Evolutionary conservation across 2,113 vertebrate species (phyloP).

Genomic region (Cyanistes caeruleus): DNA sequence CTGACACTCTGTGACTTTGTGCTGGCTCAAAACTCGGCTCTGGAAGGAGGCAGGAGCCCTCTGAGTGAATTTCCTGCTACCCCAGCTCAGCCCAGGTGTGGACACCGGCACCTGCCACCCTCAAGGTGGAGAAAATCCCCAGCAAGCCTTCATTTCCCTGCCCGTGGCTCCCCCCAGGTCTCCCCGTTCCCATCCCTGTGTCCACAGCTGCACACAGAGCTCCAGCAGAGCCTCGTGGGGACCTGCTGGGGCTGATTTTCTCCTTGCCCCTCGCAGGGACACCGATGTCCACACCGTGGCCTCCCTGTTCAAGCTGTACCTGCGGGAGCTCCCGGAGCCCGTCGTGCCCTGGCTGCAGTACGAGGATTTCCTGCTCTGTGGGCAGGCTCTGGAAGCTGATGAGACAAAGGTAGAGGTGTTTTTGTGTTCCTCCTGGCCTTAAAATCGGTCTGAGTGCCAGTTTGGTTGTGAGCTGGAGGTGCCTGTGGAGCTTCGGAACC

Average conservation of each 20-base stretch:
- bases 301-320: conserved; percentile 95
- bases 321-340: conserved; percentile 92
- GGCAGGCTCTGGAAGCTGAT: conserved; percentile 73
- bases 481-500: not conserved
- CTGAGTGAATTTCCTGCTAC: not conserved
- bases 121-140: not conserved
- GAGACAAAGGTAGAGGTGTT: conserved; percentile 73
- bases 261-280: conserved; percentile 76
- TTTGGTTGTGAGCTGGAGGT: not conserved
- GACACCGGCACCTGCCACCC: not conserved
- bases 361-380: conserved; percentile 89
- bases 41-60: not conserved
- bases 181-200: too few relatives aligned
- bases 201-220: not conserved
- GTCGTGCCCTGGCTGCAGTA: conserved; percentile 94
- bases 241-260: not conserved
- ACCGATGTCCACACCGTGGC: conserved; percentile 99
- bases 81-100: not conserved
- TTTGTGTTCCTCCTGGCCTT: not conserved
- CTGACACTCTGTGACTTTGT: not conserved
- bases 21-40: not conserved
- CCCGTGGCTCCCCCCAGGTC: not conserved
- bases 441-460: not conserved
- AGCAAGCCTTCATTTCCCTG: not conserved
- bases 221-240: fast-evolving